Conservation (phyloP, 2,888 invertebrate genomes). For the Homarus gammarus region DNA sequence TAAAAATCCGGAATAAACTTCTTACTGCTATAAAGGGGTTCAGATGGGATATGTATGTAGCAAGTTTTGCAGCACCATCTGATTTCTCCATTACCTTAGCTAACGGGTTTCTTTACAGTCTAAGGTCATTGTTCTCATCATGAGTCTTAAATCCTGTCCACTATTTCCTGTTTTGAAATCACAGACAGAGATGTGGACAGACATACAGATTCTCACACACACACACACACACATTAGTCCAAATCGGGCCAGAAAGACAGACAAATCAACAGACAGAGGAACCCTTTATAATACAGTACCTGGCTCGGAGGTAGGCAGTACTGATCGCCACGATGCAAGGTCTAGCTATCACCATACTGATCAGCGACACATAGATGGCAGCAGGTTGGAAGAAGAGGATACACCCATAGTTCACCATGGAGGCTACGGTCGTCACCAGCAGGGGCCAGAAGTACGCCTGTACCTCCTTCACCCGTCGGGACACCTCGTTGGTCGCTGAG, state of each 20-base stretch:
- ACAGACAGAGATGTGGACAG: constrained; percentile 7
- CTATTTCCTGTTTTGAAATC: too few species aligned
- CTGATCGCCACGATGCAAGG: constrained; percentile 78
- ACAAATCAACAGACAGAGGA: not conserved
- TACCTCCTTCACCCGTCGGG: constrained; percentile 64
- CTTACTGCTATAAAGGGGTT: too few species aligned
- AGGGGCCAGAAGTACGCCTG: constrained; percentile 70
- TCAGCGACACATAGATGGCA: constrained; percentile 78
- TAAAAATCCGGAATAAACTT: too few species aligned
- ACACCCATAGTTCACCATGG: constrained; percentile 44
- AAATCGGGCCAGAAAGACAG: constrained; percentile 17
- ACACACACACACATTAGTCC: too few species aligned
- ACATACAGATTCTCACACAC: not conserved
- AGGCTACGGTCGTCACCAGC: constrained; percentile 55
- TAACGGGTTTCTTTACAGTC: too few species aligned
- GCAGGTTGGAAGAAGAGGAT: constrained; percentile 55
- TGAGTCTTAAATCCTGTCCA: too few species aligned
- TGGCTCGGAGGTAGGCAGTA: constrained; percentile 78
- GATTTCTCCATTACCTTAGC: too few species aligned
- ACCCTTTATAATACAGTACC: constrained; percentile 77
- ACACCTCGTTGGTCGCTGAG: constrained; percentile 41
- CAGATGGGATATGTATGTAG: too few species aligned
- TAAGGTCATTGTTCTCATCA: too few species aligned
- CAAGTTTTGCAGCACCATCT: too few species aligned
- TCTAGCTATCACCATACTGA: constrained; percentile 77